Base-by-base conservation (phyloP, 2,888 invertebrate species). In the Lydus trimaculatus region DNA sequence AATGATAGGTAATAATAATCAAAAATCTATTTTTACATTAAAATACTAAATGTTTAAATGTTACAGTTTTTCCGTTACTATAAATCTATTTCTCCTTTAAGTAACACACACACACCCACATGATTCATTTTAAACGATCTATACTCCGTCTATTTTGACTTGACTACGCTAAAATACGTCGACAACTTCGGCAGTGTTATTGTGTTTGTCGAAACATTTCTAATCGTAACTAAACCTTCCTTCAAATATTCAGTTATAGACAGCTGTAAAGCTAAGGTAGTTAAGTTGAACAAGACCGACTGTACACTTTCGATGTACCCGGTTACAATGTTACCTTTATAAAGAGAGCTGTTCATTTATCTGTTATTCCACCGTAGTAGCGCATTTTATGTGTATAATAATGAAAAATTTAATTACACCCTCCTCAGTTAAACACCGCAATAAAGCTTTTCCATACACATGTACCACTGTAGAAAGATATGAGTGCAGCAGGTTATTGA, bases 401-500 rank as follows among this genome's bases (percentile, higher is more conserved):
- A 56, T 28, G 28, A 56, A 56, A 56, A 56, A 15, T 56, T 56
- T 56, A 25, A 56, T 56, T 56, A 25, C 28, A 28, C 15, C 13
- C 56, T 20, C 48, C 0, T n/a, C 6, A 5, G n/a, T n/a, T n/a
- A 43, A 43, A 43, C 1, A 4, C 15, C 4, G 56, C 25, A 56
- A 25, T 56, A 15, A 56, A 23, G 25, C 23, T 3, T 23, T 56
- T 25, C 2, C 15, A 76, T 75, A 74, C 70, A 71, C 64, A 52
- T 69, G 63, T 66, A 72, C 69, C 63, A 67, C 63, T 58, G 60
- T 64, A 70, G 72, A 81, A 80, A 81, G 82, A 82, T 82, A 83
- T 82, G 82, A 82, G 79, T 75, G 76, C 82, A 82, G 76, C 82
- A 82, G 81, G 84, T 84, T 84, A 84, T 84, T 84, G 84, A 83